Evolutionary conservation across 2,888 invertebrate genomes (phyloP).

Genomic region (Timema podura): DNA sequence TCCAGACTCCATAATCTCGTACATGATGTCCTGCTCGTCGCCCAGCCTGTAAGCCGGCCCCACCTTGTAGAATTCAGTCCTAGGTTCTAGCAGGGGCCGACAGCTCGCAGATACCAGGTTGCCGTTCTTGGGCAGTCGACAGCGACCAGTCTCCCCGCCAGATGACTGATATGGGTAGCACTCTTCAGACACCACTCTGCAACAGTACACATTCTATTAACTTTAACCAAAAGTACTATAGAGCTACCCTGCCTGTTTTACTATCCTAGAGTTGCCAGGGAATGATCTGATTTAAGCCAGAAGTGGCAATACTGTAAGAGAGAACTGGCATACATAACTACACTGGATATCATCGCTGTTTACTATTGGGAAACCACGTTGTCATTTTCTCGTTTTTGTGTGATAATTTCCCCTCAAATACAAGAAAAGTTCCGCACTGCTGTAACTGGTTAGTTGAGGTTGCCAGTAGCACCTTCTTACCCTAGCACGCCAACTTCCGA

Average conservation of each 20-base stretch:
- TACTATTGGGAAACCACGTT: no score
- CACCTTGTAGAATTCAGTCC: slow-evolving; percentile 39
- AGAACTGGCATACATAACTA: no score
- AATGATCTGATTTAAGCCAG: neutral
- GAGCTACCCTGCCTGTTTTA: neutral
- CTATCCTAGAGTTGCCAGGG: neutral
- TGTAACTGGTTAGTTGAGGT: no score
- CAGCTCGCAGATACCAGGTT: slow-evolving; percentile 34
- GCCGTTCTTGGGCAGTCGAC: slow-evolving; percentile 55
- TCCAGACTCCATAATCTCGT: slow-evolving; percentile 84
- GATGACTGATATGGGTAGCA: slow-evolving; percentile 76
- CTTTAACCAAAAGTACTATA: neutral
- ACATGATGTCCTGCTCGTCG: slow-evolving; percentile 82
- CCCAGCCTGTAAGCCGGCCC: slow-evolving; percentile 72
- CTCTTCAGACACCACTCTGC: slow-evolving; percentile 74
- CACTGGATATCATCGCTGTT: no score
- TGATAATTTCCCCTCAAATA: no score
- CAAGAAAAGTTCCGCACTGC: no score
- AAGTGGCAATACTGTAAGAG: no score
- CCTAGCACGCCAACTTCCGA: no score
- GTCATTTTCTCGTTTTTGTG: no score
- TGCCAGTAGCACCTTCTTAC: no score
- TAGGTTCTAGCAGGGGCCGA: slow-evolving; percentile 19
- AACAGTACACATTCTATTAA: slow-evolving; percentile 25
- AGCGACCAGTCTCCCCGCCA: slow-evolving; percentile 56